phyloP scores from a whole-genome alignment of 2,113 vertebrate species.

The Morphnarchus princeps region DNA sequence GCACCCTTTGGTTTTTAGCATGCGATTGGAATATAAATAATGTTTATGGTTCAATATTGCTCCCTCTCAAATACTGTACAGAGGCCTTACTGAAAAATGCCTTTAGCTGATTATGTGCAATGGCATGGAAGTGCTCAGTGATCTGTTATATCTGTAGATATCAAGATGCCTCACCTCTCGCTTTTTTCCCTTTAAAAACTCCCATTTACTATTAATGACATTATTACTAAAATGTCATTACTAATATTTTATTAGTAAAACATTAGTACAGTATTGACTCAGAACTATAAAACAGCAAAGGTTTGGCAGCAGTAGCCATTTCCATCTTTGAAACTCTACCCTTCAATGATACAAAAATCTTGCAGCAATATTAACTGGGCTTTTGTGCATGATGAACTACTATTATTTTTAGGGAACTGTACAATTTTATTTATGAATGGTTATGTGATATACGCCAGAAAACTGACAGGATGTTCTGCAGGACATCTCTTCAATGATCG shows the following conservation, averaged over 20 bases:
- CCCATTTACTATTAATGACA: not conserved
- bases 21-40: not conserved
- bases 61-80: not conserved
- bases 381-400: not conserved
- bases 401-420: conserved; percentile 33
- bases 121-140: not conserved
- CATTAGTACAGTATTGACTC: not conserved
- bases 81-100: not conserved
- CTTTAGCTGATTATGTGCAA: not conserved
- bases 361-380: not conserved
- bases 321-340: not conserved
- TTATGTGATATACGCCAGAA: conserved; percentile 2
- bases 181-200: not conserved
- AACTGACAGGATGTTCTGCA: conserved; percentile 29
- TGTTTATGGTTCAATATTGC: not conserved
- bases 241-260: not conserved
- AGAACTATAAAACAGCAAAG: not conserved
- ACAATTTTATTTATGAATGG: conserved; percentile 13
- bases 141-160: not conserved
- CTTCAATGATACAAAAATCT: not conserved
- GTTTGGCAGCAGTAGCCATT: not conserved
- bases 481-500: not conserved
- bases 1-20: not conserved
- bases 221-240: not conserved
- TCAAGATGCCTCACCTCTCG: not conserved